phyloP scores from a whole-genome alignment of 2,797 vertebrate genomes.

The Taenioides sp. region DNA sequence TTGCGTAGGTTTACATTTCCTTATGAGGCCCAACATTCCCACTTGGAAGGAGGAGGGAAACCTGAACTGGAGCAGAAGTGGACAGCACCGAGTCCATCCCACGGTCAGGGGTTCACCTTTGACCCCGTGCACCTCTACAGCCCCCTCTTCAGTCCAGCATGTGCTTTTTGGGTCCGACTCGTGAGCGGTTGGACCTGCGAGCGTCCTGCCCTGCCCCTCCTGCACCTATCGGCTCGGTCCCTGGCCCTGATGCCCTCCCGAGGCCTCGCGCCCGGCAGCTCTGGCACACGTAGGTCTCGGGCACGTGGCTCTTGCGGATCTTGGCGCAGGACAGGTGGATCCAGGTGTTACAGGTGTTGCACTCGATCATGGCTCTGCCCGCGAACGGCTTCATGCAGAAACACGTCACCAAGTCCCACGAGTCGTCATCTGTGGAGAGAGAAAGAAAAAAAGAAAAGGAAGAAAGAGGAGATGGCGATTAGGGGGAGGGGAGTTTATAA shows the following conservation, averaged over 20 bases:
- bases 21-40: not conserved
- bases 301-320: conserved; percentile 96
- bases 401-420: conserved; percentile 97
- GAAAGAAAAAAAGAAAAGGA: not conserved
- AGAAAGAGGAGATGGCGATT: too few species aligned
- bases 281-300: conserved; percentile 94
- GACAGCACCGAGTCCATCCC: not conserved
- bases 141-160: conserved; percentile 76
- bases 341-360: conserved; percentile 94
- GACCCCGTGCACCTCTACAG: too few species aligned
- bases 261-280: conserved; percentile 84
- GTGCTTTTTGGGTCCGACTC: conserved; percentile 88
- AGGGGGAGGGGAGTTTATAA: too few species aligned
- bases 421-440: conserved; percentile 86
- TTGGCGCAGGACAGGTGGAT: conserved; percentile 97
- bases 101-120: too few species aligned
- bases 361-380: conserved; percentile 96
- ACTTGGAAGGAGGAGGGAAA: conserved; percentile 13
- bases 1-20: not conserved
- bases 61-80: conserved; percentile 40
- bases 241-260: conserved; percentile 64
- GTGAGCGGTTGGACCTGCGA: conserved; percentile 93
- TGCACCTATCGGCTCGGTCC: conserved; percentile 37
- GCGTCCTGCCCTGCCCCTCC: conserved; percentile 80
- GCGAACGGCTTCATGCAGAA: conserved; percentile 99